Percentiles rank a stretch among this genome's conserved stretches.
phyloP scores from a whole-genome alignment of 1,140 invertebrate genomes.

The Drosophila arizonae region DNA sequence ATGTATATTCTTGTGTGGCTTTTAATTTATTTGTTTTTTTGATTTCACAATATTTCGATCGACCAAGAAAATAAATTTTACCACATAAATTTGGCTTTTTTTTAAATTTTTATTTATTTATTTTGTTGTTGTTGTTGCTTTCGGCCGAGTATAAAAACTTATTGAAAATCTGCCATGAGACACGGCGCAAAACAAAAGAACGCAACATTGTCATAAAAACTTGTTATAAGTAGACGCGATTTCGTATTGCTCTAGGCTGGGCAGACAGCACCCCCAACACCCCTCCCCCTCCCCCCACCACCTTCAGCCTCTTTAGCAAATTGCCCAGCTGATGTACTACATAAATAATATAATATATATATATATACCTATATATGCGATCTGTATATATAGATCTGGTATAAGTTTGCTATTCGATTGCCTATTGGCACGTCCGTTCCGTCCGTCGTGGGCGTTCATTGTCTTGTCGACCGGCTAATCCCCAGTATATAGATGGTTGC shows the following conservation, averaged over 20 bases:
- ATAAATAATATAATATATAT: slow-evolving; percentile 18
- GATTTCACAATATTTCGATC: slow-evolving; percentile 80
- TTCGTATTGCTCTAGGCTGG: slow-evolving; percentile 15
- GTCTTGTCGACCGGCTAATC: slow-evolving; percentile 26
- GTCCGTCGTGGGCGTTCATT: slow-evolving; percentile 29
- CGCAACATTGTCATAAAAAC: slow-evolving; percentile 68
- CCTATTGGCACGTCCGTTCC: slow-evolving; percentile 29
- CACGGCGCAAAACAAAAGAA: slow-evolving; percentile 60
- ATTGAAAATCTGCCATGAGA: slow-evolving; percentile 58
- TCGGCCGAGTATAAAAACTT: slow-evolving; percentile 44
- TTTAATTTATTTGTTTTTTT: slow-evolving; percentile 80
- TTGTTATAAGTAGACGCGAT: slow-evolving; percentile 40
- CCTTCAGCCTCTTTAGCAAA: neutral
- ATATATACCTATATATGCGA: neutral
- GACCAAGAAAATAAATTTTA: slow-evolving; percentile 74
- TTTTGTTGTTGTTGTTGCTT: slow-evolving; percentile 15
- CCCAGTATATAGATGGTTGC: slow-evolving; percentile 3
- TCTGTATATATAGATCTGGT: slow-evolving; percentile 15
- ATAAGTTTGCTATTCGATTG: slow-evolving; percentile 6
- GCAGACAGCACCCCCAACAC: neutral
- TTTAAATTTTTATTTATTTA: slow-evolving; percentile 35
- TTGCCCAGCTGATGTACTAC: slow-evolving; percentile 14
- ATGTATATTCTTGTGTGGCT: slow-evolving; percentile 57
- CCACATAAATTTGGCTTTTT: slow-evolving; percentile 42
- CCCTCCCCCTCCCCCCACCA: neutral